Conservation (phyloP, 2,113 vertebrate species). For the Pelecanus crispus region DNA sequence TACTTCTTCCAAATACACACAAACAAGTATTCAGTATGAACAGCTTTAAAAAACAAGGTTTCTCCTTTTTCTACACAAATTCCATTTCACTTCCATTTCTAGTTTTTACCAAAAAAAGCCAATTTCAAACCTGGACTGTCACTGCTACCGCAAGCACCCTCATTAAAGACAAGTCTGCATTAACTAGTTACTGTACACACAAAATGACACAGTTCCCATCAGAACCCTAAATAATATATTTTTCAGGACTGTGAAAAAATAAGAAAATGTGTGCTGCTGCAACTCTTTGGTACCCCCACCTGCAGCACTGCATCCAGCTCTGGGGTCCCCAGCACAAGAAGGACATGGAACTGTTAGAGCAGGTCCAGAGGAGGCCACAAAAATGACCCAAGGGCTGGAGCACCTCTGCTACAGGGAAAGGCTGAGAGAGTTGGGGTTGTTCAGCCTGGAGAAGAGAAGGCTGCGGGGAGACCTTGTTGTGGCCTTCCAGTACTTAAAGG, state of each 20-base stretch:
- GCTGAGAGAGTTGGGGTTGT: not conserved
- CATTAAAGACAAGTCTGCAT: not conserved
- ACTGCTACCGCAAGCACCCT: not conserved
- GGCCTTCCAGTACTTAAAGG: accelerated
- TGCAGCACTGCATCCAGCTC: not conserved
- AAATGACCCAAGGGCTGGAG: not conserved
- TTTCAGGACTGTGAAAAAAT: not conserved
- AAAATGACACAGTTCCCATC: not conserved
- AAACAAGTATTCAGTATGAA: not conserved
- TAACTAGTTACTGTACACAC: not conserved
- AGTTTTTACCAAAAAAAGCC: not conserved
- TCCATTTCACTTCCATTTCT: not conserved
- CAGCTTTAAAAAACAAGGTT: not conserved
- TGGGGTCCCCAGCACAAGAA: not conserved
- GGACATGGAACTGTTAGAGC: not conserved
- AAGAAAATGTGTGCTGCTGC: not conserved
- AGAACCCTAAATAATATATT: not conserved
- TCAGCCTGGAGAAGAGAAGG: not conserved
- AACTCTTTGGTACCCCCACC: not conserved
- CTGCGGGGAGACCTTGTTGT: accelerated
- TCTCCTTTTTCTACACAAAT: not conserved
- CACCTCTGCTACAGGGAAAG: accelerated
- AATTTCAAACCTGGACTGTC: not conserved
- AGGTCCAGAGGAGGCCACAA: not conserved
- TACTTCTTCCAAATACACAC: not conserved